Evolutionary conservation across 1,140 invertebrate species (phyloP), one percentile per base, ranked within the genome.

Genomic region (Hyphantria cunea): DNA sequence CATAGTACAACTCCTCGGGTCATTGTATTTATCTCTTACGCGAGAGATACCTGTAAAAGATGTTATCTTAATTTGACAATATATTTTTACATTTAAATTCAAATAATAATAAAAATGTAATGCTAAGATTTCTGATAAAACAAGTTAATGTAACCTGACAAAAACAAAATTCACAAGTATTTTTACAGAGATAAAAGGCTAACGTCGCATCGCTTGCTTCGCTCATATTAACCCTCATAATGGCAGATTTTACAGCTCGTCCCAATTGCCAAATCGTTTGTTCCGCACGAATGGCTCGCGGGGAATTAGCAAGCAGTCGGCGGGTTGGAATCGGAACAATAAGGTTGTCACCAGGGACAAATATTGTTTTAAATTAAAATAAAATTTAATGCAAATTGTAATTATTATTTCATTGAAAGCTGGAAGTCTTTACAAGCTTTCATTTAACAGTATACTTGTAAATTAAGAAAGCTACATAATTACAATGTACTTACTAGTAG

Each of bases 231-330:
- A 44, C 0, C 7, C 17, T n/a, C 41, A 53, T 25, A 41, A 53
- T 33, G 17, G 37, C 15, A 58, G 48, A 25, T 58, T 58, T 58
- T 39, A 13, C 45, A 45, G 44, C 31, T 58, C 34, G 55, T 64
- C 68, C 74, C 71, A 76, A 76, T 76, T 74, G 71, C 74, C 66
- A 53, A 74, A 71, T 71, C 68, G 68, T 69, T 74, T 66, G 68
- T 74, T 71, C 68, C 74, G 60, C 55, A 31, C 62, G 68, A 62
- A 47, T 66, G 58, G 52, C n/a, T 42, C 25, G 14, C 13, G 53
- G 55, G 62, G 60, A 64, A 74, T 68, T 67, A 64, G 64, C 41
- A 12, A 11, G 15, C 45, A 15, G 13, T 13, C 54, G 14, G 10
- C 12, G 54, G 44, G 31, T 17, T 48, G 33, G 44, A 39, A 49